Percentiles rank a stretch among this genome's conserved stretches.
These are phyloP conservation scores for Numenius arquata DNA, from an alignment of 2,113 vertebrate species.

Conservation along the genomic window DNA sequence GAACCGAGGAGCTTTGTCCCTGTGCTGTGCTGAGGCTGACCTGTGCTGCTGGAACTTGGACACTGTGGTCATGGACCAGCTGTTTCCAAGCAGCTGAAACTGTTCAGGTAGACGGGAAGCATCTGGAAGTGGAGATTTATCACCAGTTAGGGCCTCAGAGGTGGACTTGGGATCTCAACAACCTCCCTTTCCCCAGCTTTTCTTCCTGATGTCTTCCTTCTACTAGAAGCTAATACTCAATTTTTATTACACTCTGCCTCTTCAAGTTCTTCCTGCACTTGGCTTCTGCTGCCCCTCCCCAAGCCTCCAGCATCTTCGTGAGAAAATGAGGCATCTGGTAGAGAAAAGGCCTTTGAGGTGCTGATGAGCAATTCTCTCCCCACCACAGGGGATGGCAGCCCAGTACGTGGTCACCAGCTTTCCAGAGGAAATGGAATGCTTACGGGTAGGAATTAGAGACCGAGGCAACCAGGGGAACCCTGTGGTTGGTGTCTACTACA, in stretches of 20 bases:
- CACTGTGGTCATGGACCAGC: neutral
- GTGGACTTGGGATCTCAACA: neutral
- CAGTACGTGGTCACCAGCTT: rapidly evolving
- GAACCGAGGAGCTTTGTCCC: neutral
- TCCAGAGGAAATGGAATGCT: neutral
- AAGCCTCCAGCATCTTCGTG: rapidly evolving
- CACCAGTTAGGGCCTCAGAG: neutral
- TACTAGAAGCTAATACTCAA: neutral
- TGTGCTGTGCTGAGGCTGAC: neutral
- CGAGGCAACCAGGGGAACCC: no score
- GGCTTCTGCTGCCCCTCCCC: neutral
- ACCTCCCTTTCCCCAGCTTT: neutral
- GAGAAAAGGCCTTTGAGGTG: neutral
- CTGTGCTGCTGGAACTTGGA: neutral
- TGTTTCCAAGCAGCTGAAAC: neutral
- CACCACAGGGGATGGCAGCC: rapidly evolving
- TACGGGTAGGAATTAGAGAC: no score
- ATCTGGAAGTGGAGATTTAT: neutral
- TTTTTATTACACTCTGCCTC: neutral
- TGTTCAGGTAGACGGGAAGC: neutral
- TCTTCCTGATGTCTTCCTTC: neutral
- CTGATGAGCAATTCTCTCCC: neutral
- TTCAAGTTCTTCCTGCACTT: neutral
- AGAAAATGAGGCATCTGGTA: neutral
- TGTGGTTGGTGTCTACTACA: no score